These are phyloP conservation scores for Bos taurus DNA, from an alignment of 2,113 vertebrate species.

Conservation along the genomic window DNA sequence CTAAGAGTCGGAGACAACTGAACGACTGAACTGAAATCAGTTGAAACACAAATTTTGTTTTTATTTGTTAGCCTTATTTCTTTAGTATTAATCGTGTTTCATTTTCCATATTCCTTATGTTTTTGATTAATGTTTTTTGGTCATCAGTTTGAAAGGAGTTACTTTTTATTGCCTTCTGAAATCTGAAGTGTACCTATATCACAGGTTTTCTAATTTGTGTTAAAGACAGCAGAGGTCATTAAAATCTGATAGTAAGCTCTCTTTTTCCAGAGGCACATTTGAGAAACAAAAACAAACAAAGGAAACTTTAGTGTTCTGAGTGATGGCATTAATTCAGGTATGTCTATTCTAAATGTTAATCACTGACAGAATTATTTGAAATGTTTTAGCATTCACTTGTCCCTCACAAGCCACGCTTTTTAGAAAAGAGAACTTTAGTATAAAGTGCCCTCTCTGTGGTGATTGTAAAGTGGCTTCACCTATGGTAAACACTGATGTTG, in stretches of 20 bases:
- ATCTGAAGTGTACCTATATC: background rate
- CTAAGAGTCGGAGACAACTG: background rate
- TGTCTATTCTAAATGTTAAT: background rate
- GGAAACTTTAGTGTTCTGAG: background rate
- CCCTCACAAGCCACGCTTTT: background rate
- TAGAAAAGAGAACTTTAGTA: background rate
- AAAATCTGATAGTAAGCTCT: background rate
- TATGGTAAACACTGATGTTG: background rate
- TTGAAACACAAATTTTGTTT: background rate
- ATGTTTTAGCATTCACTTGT: background rate
- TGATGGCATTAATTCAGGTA: background rate
- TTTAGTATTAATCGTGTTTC: background rate
- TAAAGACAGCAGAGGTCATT: background rate
- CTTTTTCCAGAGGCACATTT: background rate
- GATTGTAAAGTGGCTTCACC: background rate
- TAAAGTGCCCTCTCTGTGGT: background rate
- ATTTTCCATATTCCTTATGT: background rate
- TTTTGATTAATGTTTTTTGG: background rate
- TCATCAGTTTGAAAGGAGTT: background rate
- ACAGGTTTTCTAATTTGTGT: background rate
- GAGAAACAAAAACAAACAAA: conserved; percentile 23
- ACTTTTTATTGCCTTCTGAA: background rate
- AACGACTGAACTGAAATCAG: background rate
- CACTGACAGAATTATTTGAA: background rate
- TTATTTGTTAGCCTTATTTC: background rate